Base-by-base conservation (phyloP, 2,888 invertebrate species). In the Lottia gigantea region DNA sequence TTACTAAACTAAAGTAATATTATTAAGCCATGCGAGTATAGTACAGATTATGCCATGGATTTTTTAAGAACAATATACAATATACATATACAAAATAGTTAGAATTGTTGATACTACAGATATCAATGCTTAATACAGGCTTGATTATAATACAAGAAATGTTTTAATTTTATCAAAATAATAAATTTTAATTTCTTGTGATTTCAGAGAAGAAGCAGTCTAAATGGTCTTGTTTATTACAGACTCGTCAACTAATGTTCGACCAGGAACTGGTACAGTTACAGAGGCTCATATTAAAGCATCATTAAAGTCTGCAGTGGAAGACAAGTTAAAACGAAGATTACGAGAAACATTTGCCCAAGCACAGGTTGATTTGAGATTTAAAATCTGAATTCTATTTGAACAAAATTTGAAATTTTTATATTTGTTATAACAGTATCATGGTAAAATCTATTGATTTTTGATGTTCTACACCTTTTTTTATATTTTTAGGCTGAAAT, bases 261-360 rank as follows among this genome's bases (percentile, higher is more conserved):
- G 40, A 69, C 73, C 64, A 66, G 74, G 63, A 19, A 82, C 78
- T 23, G 80, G 76, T 63, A 85, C 85, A 16, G 83, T 84, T 23
- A 83, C 96, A 65, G 96, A 97, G 82, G 96, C 97, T 86, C 97
- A 98, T 87, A 95, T 99, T 76, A 93, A 95, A 85, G 95, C 95
- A 40, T 98, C 98, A 0, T 90, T 99, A 26, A 90, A 97, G 23
- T 96, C 97, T 71, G 98, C 98, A 31, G 95, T 98, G 0, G 96
- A 97, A 89, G 98, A 99, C 87, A 97, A 97, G 89, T 89, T 99
- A 78, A 92, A 94, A 81, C 90, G 96, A 74, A 92, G 95, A 76
- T 92, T 98, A 80, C 93, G 94, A 81, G 98, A 98, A 85, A 94
- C 95, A 83, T 94, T 95, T 75, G 94, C 94, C 81, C 96, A 96